Evolutionary conservation across 2,888 invertebrate genomes (phyloP), one percentile per base, ranked within the genome.

Genomic region (Dryobotodes eremita): DNA sequence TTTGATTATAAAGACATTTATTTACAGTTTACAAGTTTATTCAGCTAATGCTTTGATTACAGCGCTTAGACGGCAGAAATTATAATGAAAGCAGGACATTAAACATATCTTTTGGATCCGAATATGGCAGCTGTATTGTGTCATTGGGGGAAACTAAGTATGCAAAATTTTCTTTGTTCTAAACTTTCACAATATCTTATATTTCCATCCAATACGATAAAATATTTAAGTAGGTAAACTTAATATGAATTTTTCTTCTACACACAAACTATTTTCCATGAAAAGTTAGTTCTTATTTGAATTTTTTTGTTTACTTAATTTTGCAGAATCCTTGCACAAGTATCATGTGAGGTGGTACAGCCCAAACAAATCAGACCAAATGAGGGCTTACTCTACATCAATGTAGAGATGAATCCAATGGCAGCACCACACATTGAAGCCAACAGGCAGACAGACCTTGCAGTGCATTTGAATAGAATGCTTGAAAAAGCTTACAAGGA

Each of bases 401-500:
- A 99, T 96, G 98, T 99, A 1, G 99, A 99, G 93, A 96, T 99
- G 65, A 98, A 98, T 87, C 98, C 98, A 4, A 98, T 99, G 97
- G 99, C 98, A 2, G 98, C 98, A 2, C 98, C 98, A 5, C 98
- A 98, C 90, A 98, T 98, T 94, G 99, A 99, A 93, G 95, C 97
- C 11, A 98, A 98, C 61, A 96, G 98, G 89, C 98, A 97, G 89
- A 98, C 98, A 6, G 98, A 98, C 87, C 94, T 98, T 66, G 97
- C 97, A 0, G 98, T 99, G 15, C 98, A 98, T 89, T 95, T 99
- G 7, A 98, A 98, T 89, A 97, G 99, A 87, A 97, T 98, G 64
- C 94, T 99, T 65, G 99, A 99, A 92, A 98, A 98, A 92, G 99
- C 99, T 92, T 97, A 99, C 78, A 98, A 98, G 92, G 99, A 99